Evolutionary conservation across 2,113 vertebrate species (phyloP).

Genomic region (Amia ocellicauda): DNA sequence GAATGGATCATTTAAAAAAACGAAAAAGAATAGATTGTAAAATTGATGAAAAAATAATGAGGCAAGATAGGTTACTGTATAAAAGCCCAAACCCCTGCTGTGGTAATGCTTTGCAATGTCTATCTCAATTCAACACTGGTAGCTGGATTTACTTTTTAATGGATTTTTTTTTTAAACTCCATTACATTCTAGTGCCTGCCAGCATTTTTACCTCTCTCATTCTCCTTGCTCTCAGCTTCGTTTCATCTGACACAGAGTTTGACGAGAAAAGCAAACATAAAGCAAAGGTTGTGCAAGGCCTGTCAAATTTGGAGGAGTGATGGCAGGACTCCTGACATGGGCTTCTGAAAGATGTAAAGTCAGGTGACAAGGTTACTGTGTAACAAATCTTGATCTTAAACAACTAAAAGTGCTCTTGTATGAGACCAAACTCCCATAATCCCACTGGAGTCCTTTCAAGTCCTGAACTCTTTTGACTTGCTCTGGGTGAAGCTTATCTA

Average conservation of each 20-base stretch:
- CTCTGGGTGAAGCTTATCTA: conserved; percentile 1
- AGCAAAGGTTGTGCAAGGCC: background rate
- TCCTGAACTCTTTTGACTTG: background rate
- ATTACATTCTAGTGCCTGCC: conserved; percentile 6
- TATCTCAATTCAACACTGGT: conserved; percentile 21
- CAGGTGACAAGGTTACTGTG: conserved; percentile 1
- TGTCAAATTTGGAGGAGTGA: background rate
- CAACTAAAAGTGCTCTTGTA: conserved; percentile 21
- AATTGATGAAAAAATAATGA: conserved; percentile 55
- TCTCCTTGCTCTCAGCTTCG: background rate
- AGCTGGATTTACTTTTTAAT: conserved; percentile 35
- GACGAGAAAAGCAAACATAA: conserved; percentile 39
- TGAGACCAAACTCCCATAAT: conserved; percentile 3
- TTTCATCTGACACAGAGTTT: conserved; percentile 36
- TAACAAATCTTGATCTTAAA: background rate
- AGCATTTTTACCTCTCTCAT: conserved; percentile 1
- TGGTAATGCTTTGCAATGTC: conserved; percentile 40
- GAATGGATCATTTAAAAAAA: background rate
- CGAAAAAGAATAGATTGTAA: conserved; percentile 4
- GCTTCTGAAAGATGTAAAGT: background rate
- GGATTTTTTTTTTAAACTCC: conserved; percentile 32
- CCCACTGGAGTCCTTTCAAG: conserved; percentile 7
- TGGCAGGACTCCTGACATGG: conserved; percentile 11
- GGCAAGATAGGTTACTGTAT: conserved; percentile 26
- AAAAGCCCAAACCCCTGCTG: conserved; percentile 35